Evolutionary conservation across 2,888 invertebrate genomes (phyloP).

Genomic region (Lepeophtheirus nordmannii): DNA sequence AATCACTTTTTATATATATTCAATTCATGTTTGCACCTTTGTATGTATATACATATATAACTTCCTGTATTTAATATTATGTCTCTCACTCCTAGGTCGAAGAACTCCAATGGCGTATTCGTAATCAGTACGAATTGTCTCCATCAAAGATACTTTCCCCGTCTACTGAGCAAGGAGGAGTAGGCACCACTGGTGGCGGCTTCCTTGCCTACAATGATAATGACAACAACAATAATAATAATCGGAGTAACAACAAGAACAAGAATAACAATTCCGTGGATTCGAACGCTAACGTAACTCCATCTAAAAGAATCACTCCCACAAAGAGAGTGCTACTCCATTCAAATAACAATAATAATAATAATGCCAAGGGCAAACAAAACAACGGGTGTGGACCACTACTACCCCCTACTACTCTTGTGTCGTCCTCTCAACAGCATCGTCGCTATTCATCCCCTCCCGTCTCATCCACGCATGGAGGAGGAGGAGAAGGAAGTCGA

Average conservation of each 20-base stretch:
- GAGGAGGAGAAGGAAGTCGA: background rate
- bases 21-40: no score
- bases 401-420: background rate
- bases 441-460: conserved; percentile 1
- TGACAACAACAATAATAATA: conserved; percentile 7
- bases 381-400: background rate
- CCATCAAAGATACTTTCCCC: conserved; percentile 3
- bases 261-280: background rate
- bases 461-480: background rate
- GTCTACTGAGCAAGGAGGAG: conserved; percentile 2
- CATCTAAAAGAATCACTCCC: background rate
- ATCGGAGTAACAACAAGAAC: conserved; percentile 8
- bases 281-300: background rate
- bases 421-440: background rate
- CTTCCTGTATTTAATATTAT: background rate
- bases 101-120: conserved; percentile 20
- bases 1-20: no score
- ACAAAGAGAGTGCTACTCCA: background rate
- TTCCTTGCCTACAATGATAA: background rate
- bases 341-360: conserved; percentile 1
- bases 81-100: conserved; percentile 2
- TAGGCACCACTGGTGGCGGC: no score
- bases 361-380: conserved; percentile 2
- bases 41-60: background rate
- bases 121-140: conserved; percentile 1